Evolutionary conservation across 2,797 vertebrate genomes (phyloP).

Genomic region (Acrocephalus scirpaceus): DNA sequence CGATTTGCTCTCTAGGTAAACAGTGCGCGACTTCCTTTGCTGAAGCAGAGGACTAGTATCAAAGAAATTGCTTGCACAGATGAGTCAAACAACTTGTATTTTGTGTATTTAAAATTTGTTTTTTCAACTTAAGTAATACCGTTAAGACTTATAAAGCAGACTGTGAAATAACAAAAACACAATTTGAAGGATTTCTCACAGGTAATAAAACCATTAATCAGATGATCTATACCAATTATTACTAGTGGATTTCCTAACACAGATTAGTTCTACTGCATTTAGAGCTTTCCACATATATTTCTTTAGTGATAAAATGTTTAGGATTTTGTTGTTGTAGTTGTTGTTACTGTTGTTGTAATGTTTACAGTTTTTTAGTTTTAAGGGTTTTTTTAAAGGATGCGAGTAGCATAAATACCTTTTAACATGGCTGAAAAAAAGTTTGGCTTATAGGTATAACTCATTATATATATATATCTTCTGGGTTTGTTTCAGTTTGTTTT

Average conservation of each 20-base stretch:
- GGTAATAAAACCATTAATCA: not conserved
- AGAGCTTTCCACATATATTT: not conserved
- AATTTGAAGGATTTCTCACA: not conserved
- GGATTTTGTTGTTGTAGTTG: not conserved
- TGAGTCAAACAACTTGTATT: not conserved
- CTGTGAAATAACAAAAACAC: not conserved
- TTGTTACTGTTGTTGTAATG: not conserved
- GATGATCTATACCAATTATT: not conserved
- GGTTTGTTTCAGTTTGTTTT: not conserved
- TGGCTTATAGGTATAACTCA: not conserved
- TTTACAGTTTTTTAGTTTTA: rapidly evolving
- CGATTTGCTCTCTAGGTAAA: not conserved
- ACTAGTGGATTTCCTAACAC: not conserved
- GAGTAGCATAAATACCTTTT: not conserved
- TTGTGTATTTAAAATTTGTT: not conserved
- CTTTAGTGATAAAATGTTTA: not conserved
- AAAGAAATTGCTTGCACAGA: not conserved
- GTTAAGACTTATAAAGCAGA: not conserved
- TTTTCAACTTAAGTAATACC: not conserved
- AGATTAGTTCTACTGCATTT: not conserved
- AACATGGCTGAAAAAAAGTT: not conserved
- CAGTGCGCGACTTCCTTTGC: not conserved
- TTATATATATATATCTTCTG: not conserved
- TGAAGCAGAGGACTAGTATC: not conserved
- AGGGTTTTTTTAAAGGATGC: not conserved